Evolutionary conservation across 1,140 invertebrate genomes (phyloP), one percentile per base, ranked within the genome.

Genomic region (Drosophila eugracilis): DNA sequence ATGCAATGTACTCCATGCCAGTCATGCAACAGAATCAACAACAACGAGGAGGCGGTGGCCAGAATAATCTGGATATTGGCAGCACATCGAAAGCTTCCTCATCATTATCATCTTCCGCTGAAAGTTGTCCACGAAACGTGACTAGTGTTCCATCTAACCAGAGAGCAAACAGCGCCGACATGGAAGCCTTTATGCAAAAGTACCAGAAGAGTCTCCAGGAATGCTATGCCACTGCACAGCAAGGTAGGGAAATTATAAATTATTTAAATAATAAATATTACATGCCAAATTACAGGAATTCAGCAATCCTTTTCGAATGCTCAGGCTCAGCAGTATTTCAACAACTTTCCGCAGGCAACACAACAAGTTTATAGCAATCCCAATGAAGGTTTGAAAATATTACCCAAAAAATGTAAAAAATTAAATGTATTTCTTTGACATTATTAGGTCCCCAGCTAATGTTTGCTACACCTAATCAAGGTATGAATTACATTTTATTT

Each of bases 151-250:
- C 34, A 1, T 10, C 12, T 14, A 19, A 41, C 19, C 37, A 19
- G 9, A 26, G 7, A 14, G 0, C 26, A 7, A 45, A 2, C 22
- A 9, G 6, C 22, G 32, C 26, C 1, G 47, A 60, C 14, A 47
- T 57, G 36, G 52, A 48, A 1, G 45, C 12, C 7, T 62, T 53
- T 4, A 53, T 73, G 34, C 47, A 28, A 28, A 73, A 73, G 34
- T 73, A 73, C 30, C 58, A 73, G 2, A 42, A 42, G 22, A 48
- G 15, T 15, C 14, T 73, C 32, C 55, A 63, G 10, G 41, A 73
- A n/a, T 73, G 28, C 12, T 63, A 44, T 19, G 22, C 45, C n/a
- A 28, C 62, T 1, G 45, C 26, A 1, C 60, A 67, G 10, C 37
- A 67, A 53, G 48, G 63, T 41, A 42, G 39, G 9, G 0, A n/a